These are phyloP conservation scores for Drosophila orosa DNA, from an alignment of 1,140 invertebrate genomes.

Conservation along the genomic window DNA sequence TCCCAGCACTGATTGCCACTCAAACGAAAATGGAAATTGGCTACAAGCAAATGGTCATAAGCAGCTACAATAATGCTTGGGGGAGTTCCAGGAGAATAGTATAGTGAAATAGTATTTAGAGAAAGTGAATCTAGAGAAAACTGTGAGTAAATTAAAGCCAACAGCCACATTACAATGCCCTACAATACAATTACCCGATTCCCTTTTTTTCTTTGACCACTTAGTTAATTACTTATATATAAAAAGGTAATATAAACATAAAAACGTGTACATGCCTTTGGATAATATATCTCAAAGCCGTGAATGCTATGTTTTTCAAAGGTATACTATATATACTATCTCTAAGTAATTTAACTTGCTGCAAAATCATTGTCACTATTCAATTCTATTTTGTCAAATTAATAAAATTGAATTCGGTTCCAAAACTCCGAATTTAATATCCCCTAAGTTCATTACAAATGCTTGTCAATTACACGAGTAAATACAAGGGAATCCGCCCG, in stretches of 20 bases:
- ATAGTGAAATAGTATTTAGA: constrained; percentile 19
- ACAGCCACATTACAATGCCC: constrained; percentile 2
- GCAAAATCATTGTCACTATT: no score
- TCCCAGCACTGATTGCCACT: constrained; percentile 62
- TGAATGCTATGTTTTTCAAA: background rate
- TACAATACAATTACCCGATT: background rate
- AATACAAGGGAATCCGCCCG: constrained; percentile 15
- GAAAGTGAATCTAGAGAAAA: constrained; percentile 24
- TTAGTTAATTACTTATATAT: background rate
- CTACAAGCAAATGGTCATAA: constrained; percentile 60
- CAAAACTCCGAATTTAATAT: constrained; percentile 27
- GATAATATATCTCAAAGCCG: background rate
- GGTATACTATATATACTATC: accelerated
- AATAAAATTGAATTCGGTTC: constrained; percentile 5
- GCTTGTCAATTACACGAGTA: constrained; percentile 42
- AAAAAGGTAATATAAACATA: no score
- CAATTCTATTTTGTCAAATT: background rate
- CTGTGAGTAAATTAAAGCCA: constrained; percentile 22
- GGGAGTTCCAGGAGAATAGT: constrained; percentile 19
- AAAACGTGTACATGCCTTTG: no score
- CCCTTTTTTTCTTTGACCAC: no score
- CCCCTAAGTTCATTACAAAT: constrained; percentile 50
- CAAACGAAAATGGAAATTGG: constrained; percentile 71
- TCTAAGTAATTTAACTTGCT: background rate
- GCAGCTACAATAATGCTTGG: constrained; percentile 49